Conservation (phyloP, 64 coral and sea anemone genomes). For the Cladopsammia gracilis region DNA sequence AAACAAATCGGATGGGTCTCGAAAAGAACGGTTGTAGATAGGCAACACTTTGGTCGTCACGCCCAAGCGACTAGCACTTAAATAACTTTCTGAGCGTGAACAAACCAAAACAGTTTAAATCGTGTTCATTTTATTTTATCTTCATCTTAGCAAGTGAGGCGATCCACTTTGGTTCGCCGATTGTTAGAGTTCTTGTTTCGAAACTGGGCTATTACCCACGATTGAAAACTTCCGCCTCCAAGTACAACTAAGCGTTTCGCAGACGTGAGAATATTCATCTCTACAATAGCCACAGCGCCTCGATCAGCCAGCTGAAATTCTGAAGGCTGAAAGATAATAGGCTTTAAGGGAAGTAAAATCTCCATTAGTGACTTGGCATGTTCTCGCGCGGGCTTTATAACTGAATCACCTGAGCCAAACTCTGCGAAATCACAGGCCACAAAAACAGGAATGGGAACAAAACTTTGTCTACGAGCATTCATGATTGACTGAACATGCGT, state of each 20-base stretch:
- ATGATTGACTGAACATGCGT: constrained; percentile 58
- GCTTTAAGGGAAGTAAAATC: constrained; percentile 52
- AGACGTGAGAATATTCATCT: constrained; percentile 92
- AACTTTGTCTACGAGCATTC: neutral
- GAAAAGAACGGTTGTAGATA: too few relatives aligned
- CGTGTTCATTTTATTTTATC: too few relatives aligned
- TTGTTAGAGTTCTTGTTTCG: too few relatives aligned
- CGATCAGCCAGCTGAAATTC: constrained; percentile 62
- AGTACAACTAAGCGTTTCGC: constrained; percentile 75
- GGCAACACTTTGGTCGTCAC: too few relatives aligned
- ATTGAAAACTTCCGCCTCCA: constrained; percentile 93
- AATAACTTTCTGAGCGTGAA: too few relatives aligned
- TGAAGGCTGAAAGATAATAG: constrained; percentile 64
- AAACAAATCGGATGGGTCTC: too few relatives aligned
- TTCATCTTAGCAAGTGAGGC: too few relatives aligned
- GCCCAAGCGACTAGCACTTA: too few relatives aligned
- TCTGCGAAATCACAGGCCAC: constrained; percentile 87
- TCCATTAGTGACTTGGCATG: constrained; percentile 55
- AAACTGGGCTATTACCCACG: constrained; percentile 83
- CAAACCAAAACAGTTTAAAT: too few relatives aligned
- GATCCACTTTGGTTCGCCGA: too few relatives aligned
- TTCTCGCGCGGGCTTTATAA: constrained; percentile 10
- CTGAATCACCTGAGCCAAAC: constrained; percentile 71
- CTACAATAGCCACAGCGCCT: constrained; percentile 88
- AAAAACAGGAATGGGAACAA: constrained; percentile 61